Evolutionary conservation across 2,113 vertebrate species (phyloP), one percentile per base, ranked within the genome.

Genomic region (Pollimyrus isidori): DNA sequence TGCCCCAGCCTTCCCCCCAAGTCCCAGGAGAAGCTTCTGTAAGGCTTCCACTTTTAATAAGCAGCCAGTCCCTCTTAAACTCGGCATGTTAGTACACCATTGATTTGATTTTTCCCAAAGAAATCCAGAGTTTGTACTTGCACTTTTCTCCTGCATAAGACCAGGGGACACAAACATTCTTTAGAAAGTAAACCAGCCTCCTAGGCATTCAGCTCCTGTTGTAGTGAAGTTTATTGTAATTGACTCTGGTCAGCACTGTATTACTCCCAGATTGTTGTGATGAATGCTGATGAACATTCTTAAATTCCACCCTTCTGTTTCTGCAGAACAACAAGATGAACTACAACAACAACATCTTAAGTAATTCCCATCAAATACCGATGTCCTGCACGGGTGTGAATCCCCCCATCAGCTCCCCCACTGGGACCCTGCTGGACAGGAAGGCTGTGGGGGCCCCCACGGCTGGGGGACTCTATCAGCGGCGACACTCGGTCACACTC

Each of bases 381-480:
- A 92, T 94, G 90, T 95, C 96, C 90, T 96, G 95, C 94, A 96
- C 94, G 91, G 95, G 95, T 92, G 91, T 93, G 87, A 96, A 91
- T 26, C 91, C 97, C 93, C 94, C 97, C 91, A 91, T 95, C 92
- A 93, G 94, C 92, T 96, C 94, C 93, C 94, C 97, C 89, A 89
- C 96, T 92, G 97, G 97, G 94, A 96, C 97, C 96, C 96, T 99
- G 96, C 97, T 99, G 97, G 98, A 99, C 97, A 99, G 97, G 96
- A 99, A 99, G 95, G 98, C 98, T n/a, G 98, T 99, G 95, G 98
- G 98, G 90, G 97, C 97, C 90, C 98, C 98, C 58, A 96, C 97
- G 0, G 95, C 96, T 87, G 96, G 95, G 89, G 96, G 95, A 73
- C 95, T 97, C 90, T 98, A 97, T 92, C 96, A 98, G 93, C 96